These are phyloP conservation scores for Montifringilla adamsi DNA, from an alignment of 2,113 vertebrate species.

Conservation along the genomic window DNA sequence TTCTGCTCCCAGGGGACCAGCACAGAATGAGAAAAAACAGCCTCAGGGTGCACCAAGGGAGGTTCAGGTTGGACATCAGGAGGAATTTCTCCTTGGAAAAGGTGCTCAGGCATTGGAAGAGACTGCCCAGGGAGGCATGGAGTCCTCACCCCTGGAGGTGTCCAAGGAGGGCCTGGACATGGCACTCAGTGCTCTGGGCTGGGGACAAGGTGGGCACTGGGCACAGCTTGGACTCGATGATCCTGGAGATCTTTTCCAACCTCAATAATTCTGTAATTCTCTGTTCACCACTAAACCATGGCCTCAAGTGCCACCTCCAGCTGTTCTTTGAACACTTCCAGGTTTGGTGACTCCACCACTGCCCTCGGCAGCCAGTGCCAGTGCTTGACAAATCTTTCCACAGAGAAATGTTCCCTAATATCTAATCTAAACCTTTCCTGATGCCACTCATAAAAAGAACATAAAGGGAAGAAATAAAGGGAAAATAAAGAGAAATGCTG, in stretches of 20 bases:
- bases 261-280: neutral
- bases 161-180: rapidly evolving
- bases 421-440: neutral
- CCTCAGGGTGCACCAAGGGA: no score
- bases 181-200: neutral
- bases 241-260: neutral
- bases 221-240: neutral
- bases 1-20: neutral
- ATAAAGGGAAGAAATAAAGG: neutral
- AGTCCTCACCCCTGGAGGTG: neutral
- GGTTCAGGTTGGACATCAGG: neutral
- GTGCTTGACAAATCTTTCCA: neutral
- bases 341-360: neutral
- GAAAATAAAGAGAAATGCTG: neutral
- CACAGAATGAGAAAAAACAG: neutral
- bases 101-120: neutral
- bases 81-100: neutral
- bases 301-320: neutral
- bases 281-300: neutral
- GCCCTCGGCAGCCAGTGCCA: neutral
- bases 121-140: neutral
- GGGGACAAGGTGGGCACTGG: rapidly evolving
- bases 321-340: neutral
- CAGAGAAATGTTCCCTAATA: neutral
- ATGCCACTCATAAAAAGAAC: neutral